phyloP scores from a whole-genome alignment of 30 jellyfish, hydroid and myxozoan genomes.

The Calvadosia cruxmelitensis region DNA sequence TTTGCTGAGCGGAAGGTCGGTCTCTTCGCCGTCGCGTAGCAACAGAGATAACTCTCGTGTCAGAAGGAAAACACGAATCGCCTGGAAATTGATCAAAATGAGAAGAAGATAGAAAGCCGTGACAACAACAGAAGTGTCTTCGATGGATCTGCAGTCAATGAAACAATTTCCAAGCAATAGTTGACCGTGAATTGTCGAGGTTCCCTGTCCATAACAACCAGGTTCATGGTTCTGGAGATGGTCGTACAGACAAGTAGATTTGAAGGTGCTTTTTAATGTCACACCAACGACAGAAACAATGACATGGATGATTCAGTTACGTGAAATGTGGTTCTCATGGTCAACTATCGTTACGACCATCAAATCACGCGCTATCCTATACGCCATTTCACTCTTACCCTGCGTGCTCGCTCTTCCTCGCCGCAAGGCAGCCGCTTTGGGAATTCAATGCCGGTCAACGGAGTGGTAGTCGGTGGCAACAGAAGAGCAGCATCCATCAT shows the following conservation, averaged over 20 bases:
- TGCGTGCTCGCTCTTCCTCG: conserved; percentile 73
- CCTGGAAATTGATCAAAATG: conserved; percentile 42
- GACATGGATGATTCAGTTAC: neutral
- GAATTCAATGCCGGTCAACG: conserved; percentile 88
- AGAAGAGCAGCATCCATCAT: conserved; percentile 85
- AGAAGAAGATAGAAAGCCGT: neutral
- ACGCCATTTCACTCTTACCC: conserved; percentile 34
- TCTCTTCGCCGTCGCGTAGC: conserved; percentile 45
- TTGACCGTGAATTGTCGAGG: no score
- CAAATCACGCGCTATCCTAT: neutral
- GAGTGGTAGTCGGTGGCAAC: conserved; percentile 81
- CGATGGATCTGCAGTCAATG: no score
- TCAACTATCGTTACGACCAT: no score
- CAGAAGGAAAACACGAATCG: conserved; percentile 66
- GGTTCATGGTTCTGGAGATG: no score
- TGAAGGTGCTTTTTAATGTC: neutral
- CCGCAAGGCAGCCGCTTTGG: conserved; percentile 85
- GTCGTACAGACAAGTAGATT: neutral
- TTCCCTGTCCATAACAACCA: no score
- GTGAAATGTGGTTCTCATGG: neutral
- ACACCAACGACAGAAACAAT: neutral
- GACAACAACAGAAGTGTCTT: no score
- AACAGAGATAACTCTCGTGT: conserved; percentile 55
- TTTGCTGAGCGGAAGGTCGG: conserved; percentile 60
- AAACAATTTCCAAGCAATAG: no score